phyloP scores from a whole-genome alignment of 1,140 invertebrate genomes.

The Camponotus floridanus region DNA sequence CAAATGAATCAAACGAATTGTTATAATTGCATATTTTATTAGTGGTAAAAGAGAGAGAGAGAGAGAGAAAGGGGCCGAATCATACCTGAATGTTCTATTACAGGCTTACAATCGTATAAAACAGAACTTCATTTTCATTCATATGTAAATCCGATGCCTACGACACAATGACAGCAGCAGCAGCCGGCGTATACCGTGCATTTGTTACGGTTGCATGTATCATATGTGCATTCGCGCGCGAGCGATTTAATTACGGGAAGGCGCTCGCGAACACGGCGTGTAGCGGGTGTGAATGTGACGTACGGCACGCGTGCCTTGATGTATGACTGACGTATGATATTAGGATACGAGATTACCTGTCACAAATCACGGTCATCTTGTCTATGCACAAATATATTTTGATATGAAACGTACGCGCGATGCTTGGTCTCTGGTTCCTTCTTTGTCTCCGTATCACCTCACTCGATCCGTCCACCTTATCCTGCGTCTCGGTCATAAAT shows the following conservation, averaged over 20 bases:
- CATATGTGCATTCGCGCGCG: constrained; percentile 39
- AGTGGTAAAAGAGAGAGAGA: constrained; percentile 18
- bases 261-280: constrained; percentile 30
- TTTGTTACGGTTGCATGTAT: constrained; percentile 26
- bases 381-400: constrained; percentile 87
- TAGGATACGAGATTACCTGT: constrained; percentile 84
- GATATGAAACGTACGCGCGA: constrained; percentile 83
- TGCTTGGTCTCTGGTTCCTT: constrained; percentile 64
- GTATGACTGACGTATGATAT: constrained; percentile 81
- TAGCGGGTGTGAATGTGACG: constrained; percentile 44
- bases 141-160: constrained; percentile 77
- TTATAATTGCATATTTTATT: constrained; percentile 69
- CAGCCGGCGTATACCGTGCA: background rate
- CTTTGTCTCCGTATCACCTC: background rate
- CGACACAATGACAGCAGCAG: constrained; percentile 57
- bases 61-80: constrained; percentile 53
- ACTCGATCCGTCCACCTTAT: background rate
- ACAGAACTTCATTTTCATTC: constrained; percentile 80
- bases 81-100: constrained; percentile 68
- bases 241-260: constrained; percentile 64
- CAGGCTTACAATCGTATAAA: constrained; percentile 78
- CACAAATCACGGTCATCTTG: constrained; percentile 84
- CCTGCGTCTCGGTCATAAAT: background rate
- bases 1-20: constrained; percentile 26
- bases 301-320: constrained; percentile 68